A percentile compares a stretch with the other conserved stretches of the same genome.
Conservation (phyloP, 2,113 vertebrate species). For the Proterorhinus semilunaris region DNA sequence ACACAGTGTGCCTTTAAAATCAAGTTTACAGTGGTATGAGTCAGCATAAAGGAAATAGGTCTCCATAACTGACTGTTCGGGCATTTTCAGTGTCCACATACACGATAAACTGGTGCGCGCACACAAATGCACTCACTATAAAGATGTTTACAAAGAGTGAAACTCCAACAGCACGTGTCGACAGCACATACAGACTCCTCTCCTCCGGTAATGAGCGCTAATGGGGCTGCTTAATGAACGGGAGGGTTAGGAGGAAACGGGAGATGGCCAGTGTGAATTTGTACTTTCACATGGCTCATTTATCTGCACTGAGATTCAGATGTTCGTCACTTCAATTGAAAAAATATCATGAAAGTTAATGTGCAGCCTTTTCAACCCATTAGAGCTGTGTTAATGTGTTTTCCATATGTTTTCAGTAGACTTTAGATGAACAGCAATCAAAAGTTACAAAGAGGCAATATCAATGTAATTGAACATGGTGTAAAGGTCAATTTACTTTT, state of each 20-base stretch:
- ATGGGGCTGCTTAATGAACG: slow-evolving; percentile 60
- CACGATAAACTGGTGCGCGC: not conserved
- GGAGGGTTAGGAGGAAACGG: slow-evolving; percentile 40
- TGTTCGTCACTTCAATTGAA: slow-evolving; percentile 35
- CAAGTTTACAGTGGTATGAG: no score
- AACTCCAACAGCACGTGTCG: slow-evolving; percentile 8
- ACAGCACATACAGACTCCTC: slow-evolving; percentile 5
- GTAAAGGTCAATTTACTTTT: no score
- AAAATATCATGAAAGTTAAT: slow-evolving; percentile 44
- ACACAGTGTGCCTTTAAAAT: no score
- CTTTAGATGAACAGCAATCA: slow-evolving; percentile 35
- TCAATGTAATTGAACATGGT: not conserved
- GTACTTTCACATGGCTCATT: slow-evolving; percentile 45
- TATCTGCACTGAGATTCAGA: slow-evolving; percentile 41
- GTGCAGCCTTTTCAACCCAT: slow-evolving; percentile 41
- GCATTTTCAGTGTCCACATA: not conserved
- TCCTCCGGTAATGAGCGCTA: slow-evolving; percentile 54
- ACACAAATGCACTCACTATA: not conserved
- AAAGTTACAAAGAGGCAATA: slow-evolving; percentile 1
- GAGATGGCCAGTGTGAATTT: slow-evolving; percentile 15
- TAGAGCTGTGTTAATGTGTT: slow-evolving; percentile 27
- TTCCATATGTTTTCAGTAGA: slow-evolving; percentile 23
- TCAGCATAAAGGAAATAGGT: no score
- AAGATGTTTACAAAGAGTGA: not conserved
- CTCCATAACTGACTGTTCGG: no score